phyloP scores from a whole-genome alignment of 2,797 vertebrate genomes.

The Sternotherus odoratus region DNA sequence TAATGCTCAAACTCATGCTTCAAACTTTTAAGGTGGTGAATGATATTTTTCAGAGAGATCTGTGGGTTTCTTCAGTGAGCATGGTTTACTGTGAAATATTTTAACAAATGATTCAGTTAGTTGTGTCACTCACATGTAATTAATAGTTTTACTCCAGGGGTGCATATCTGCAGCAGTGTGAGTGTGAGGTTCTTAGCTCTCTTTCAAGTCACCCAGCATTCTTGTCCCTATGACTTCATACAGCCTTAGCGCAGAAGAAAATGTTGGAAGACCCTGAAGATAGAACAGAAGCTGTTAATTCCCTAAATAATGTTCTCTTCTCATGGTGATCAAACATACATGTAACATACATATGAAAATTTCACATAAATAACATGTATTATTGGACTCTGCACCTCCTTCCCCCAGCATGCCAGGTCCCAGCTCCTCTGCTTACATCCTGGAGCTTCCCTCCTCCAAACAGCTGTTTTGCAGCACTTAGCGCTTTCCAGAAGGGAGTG shows the following conservation, averaged over 20 bases:
- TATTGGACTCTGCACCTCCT: not conserved
- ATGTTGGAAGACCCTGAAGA: not conserved
- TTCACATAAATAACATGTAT: not conserved
- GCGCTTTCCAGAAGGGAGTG: no score
- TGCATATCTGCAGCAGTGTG: not conserved
- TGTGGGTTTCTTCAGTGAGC: fast-evolving
- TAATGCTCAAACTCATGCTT: not conserved
- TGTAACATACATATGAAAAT: slow-evolving; percentile 6
- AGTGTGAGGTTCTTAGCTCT: not conserved
- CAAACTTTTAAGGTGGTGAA: not conserved
- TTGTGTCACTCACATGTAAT: not conserved
- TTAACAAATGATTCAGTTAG: not conserved
- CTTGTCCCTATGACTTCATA: not conserved
- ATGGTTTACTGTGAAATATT: not conserved
- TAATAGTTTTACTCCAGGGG: not conserved
- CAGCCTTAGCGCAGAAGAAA: not conserved
- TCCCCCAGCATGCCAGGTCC: no score
- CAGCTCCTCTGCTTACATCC: no score
- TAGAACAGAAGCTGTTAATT: slow-evolving; percentile 14
- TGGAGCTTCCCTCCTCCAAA: no score
- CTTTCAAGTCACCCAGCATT: not conserved
- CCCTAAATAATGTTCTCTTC: slow-evolving; percentile 3
- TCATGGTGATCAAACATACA: no score
- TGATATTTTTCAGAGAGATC: not conserved
- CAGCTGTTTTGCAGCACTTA: no score